Base-by-base conservation (phyloP, 2,113 vertebrate genomes). In the Phocoena phocoena region DNA sequence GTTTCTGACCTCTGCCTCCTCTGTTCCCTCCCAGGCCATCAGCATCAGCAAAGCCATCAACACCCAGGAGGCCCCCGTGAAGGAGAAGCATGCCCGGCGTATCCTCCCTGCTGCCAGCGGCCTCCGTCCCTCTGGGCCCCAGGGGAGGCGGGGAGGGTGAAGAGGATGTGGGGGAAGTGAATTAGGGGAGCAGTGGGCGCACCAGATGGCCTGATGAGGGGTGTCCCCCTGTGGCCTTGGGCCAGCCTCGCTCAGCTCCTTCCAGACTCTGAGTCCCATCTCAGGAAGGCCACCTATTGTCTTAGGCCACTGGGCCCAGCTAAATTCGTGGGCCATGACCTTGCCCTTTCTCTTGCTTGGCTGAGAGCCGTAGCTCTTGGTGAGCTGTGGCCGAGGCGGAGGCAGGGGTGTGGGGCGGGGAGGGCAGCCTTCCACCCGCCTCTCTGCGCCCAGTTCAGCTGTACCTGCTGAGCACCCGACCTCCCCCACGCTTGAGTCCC, bases 31-130 rank as follows among this genome's bases (percentile, higher is more conserved):
- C 3, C 95, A 99, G 99, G 99, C 99, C 82, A 99, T 99, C 99
- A 99, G 99, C 98, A 99, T 99, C 98, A 99, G 99, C 98, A 99
- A 99, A 98, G 99, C 99, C 98, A 99, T 99, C 98, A 99, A 99
- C 97, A 98, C 98, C 0, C 98, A 99, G 76, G 99, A 99, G 97
- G 99, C 99, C 0, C 99, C 99, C 0, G 99, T 99, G 97, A 99
- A 99, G 98, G 99, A 99, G 98, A 99, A 99, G 44, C 99, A 99
- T 73, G 99, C 99, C 26, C 99, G 99, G 47, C 98, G 99, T 99
- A 99, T 99, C 99, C 99, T 99, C 74, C 38, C 47, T 36, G 25
- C 11, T 0, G 5, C 41, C 0, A 0, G 13, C 20, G n/a, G 6
- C 28, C 31, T 3, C 38, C 3, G 8, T 71, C 36, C 15, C 36